These are phyloP conservation scores for Oncorhynchus gorbuscha DNA, from an alignment of 2,113 vertebrate genomes.

Conservation along the genomic window DNA sequence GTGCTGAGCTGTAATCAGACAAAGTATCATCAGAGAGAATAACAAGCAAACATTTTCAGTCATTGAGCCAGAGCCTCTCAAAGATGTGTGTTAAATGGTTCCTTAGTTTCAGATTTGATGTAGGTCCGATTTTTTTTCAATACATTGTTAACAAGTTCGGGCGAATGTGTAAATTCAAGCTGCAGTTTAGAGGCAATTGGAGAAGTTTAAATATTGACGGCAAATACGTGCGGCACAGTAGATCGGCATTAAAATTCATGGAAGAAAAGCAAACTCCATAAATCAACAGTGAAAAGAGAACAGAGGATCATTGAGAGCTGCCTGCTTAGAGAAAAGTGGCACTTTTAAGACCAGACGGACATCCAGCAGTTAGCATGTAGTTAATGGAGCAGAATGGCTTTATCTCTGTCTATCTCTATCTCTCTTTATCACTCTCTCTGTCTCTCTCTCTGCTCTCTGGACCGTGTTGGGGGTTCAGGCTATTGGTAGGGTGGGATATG, in stretches of 20 bases:
- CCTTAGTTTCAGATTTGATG: background rate
- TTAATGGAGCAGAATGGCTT: conserved; percentile 56
- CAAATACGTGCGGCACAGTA: conserved; percentile 16
- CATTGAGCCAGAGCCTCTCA: conserved; percentile 3
- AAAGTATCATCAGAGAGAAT: conserved; percentile 41
- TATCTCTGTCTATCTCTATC: conserved; percentile 1
- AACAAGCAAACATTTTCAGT: conserved; percentile 13
- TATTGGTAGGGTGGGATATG: conserved; percentile 31
- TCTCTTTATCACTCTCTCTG: too few relatives aligned
- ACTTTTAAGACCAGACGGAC: conserved; percentile 54
- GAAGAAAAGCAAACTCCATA: conserved; percentile 43
- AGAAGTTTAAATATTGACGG: conserved; percentile 37
- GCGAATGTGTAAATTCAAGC: background rate
- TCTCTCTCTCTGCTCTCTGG: too few relatives aligned
- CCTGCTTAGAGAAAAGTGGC: conserved; percentile 21
- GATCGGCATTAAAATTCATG: conserved; percentile 41
- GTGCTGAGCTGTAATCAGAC: conserved; percentile 61
- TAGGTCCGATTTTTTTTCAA: background rate
- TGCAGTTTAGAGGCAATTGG: conserved; percentile 5
- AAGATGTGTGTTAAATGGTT: background rate
- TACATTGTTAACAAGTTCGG: conserved; percentile 29
- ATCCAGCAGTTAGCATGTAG: conserved; percentile 52
- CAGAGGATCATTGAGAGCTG: conserved; percentile 12
- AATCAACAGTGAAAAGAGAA: conserved; percentile 49
- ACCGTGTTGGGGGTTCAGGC: background rate